phyloP scores from a whole-genome alignment of 2,797 vertebrate species.

The Danio albolineatus region DNA sequence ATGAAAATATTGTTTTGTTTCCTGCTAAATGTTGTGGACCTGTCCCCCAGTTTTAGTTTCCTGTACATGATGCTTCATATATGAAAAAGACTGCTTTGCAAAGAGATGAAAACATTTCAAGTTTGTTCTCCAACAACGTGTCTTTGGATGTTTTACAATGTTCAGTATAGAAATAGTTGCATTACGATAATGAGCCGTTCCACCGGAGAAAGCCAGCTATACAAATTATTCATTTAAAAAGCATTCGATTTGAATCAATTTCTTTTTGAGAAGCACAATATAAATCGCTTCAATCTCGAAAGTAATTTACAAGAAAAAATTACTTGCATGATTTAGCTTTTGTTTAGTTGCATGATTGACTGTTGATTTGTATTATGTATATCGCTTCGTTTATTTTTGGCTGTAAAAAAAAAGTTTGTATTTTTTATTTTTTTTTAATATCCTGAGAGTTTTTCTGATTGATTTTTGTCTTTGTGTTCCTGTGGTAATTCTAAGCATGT shows the following conservation, averaged over 20 bases:
- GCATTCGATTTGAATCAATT: slow-evolving; percentile 69
- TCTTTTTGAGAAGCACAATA: slow-evolving; percentile 40
- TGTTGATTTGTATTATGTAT: background rate
- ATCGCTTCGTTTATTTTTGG: background rate
- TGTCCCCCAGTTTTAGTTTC: slow-evolving; percentile 64
- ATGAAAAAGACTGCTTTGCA: slow-evolving; percentile 63
- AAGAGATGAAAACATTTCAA: slow-evolving; percentile 74
- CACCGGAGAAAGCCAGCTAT: slow-evolving; percentile 69
- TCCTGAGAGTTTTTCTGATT: background rate
- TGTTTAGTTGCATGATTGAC: background rate
- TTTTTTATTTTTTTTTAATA: too few relatives aligned
- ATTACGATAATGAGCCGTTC: slow-evolving; percentile 68
- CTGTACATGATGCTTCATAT: slow-evolving; percentile 72
- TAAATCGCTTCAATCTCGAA: background rate
- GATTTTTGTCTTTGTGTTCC: background rate
- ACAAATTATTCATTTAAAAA: slow-evolving; percentile 77
- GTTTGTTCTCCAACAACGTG: slow-evolving; percentile 78
- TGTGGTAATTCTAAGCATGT: background rate
- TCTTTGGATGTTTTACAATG: slow-evolving; percentile 81
- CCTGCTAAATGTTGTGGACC: slow-evolving; percentile 70
- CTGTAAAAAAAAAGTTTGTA: background rate
- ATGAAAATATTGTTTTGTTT: slow-evolving; percentile 83
- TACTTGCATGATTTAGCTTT: background rate
- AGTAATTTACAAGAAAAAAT: slow-evolving; percentile 1
- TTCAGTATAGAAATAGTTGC: slow-evolving; percentile 66